Evolutionary conservation across 1,140 invertebrate genomes (phyloP).

Genomic region (Drosophila nebulosa): DNA sequence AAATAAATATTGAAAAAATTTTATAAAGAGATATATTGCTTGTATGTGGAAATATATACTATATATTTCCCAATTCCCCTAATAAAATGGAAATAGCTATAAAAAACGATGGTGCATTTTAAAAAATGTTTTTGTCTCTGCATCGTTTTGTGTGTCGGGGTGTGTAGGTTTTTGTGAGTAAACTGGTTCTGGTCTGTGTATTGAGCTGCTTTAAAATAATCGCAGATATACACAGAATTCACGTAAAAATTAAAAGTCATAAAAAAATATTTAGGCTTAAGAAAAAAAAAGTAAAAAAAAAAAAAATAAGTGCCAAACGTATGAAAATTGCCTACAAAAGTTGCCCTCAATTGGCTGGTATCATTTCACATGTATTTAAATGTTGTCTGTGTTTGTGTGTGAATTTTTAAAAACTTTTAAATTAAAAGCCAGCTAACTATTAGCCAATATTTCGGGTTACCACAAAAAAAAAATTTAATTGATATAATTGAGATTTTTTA

Average conservation of each 20-base stretch:
- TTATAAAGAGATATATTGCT: too few species aligned
- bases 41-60: conserved; percentile 30
- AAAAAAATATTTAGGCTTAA: conserved; percentile 43
- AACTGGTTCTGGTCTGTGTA: conserved; percentile 18
- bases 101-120: conserved; percentile 60
- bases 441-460: conserved; percentile 50
- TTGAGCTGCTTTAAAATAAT: conserved; percentile 62
- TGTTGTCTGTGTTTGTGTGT: conserved; percentile 14
- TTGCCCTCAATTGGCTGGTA: conserved; percentile 23
- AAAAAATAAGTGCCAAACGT: not conserved
- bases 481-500: conserved; percentile 1
- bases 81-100: conserved; percentile 58
- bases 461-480: conserved; percentile 6
- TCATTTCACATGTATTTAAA: conserved; percentile 11
- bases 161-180: not conserved
- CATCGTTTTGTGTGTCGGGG: not conserved
- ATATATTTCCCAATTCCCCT: not conserved
- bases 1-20: conserved; percentile 29
- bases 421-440: conserved; percentile 44
- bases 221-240: conserved; percentile 34
- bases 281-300: conserved; percentile 32
- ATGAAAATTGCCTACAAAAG: conserved; percentile 16
- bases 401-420: conserved; percentile 38
- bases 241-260: not conserved
- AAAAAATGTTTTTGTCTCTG: conserved; percentile 25